Percentiles rank a stretch among this genome's conserved stretches.
phyloP scores from a whole-genome alignment of 2,797 vertebrate species.

The Euthynnus affinis region DNA sequence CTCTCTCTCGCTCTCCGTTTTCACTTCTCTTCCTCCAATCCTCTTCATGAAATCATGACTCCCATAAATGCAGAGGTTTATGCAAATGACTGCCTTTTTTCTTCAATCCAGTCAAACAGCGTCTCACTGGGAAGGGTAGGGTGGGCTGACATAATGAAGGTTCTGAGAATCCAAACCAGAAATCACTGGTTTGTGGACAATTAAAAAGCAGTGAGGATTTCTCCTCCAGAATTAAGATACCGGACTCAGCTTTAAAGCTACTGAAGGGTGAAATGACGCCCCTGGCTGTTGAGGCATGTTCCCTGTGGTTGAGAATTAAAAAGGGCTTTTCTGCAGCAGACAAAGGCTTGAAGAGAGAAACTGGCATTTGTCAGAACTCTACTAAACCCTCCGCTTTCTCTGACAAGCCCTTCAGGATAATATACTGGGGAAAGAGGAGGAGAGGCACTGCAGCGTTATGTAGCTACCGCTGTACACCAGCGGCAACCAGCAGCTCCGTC shows the following conservation, averaged over 20 bases:
- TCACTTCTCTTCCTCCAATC: conserved; percentile 15
- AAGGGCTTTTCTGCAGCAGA: conserved; percentile 52
- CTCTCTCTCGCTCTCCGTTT: neutral
- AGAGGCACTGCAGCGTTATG: neutral
- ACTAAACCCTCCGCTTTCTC: conserved; percentile 54
- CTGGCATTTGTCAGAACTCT: conserved; percentile 39
- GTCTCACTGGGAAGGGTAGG: neutral
- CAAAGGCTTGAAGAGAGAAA: conserved; percentile 50
- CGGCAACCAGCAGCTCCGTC: conserved; percentile 2
- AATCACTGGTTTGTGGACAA: conserved; percentile 34
- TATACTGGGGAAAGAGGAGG: conserved; percentile 2
- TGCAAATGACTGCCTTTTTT: conserved; percentile 40
- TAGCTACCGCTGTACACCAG: conserved; percentile 6
- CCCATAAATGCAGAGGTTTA: conserved; percentile 41
- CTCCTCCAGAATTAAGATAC: conserved; percentile 40
- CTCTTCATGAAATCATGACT: conserved; percentile 20
- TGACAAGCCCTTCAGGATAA: conserved; percentile 35
- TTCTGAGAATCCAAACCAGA: conserved; percentile 23
- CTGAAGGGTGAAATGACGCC: conserved; percentile 36
- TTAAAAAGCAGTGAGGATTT: conserved; percentile 15
- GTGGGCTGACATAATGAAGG: neutral
- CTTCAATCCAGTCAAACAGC: conserved; percentile 16
- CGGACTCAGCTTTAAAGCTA: conserved; percentile 21
- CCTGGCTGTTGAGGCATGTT: conserved; percentile 47
- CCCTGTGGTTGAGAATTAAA: conserved; percentile 48